Evolutionary conservation across 2,888 invertebrate genomes (phyloP), one percentile per base, ranked within the genome.

Genomic region (Synanthedon myopaeformis): DNA sequence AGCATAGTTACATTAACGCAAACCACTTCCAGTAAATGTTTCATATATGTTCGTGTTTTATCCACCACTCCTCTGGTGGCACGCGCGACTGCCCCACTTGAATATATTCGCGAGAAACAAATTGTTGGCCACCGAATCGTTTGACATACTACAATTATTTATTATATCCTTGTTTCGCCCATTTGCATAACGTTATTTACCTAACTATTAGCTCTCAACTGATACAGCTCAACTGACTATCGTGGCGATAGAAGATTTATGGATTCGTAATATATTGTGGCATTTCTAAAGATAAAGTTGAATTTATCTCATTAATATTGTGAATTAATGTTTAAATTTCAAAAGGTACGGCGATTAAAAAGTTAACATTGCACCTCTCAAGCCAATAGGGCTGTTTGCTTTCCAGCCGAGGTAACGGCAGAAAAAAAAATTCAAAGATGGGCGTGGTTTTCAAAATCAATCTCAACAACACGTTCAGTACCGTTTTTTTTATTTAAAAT

Each of bases 121-220:
- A 53, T 52, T 55, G 53, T 41, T 19, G 28, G 54, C 58, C 59
- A 59, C 55, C 55, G 53, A 59, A 61, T 58, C 61, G 55, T 60
- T 59, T 59, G 59, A 58, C 59, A 60, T 35, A 59, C 61, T 14
- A 14, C 53, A 50, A 60, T 61, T 59, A 64, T 62, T 62, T 63
- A 65, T 63, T 58, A 58, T 52, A 57, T 54, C 53, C 52, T 54
- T 55, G 49, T 49, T 49, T 51, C 50, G 56, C 52, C 55, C 17
- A 49, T 49, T 19, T 23, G 49, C 49, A 49, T 45, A 45, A 45
- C 45, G 14, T 14, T 45, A 45, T 45, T 45, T 45, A 45, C 13
- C 14, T 13, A 13, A 45, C 45, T 45, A 45, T 45, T 14, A 45
- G 14, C 13, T 13, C 6, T 5, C 13, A 6, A n/a, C 6, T 14